These are phyloP conservation scores for Therioaphis trifolii DNA, from an alignment of 2,888 invertebrate genomes.

Conservation along the genomic window DNA sequence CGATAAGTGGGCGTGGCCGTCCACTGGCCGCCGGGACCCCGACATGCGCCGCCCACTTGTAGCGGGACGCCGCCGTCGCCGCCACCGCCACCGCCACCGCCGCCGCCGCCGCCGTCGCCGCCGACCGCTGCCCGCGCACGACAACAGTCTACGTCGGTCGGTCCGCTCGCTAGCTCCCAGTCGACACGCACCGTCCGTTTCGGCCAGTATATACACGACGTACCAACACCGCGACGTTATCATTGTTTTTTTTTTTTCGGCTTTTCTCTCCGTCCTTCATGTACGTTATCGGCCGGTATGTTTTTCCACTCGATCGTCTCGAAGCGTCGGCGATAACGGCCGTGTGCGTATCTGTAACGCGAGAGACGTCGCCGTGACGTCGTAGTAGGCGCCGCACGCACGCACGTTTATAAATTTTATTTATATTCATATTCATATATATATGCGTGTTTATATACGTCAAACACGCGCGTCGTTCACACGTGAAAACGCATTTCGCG, in stretches of 20 bases:
- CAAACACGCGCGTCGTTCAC: too few relatives aligned
- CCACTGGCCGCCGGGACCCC: conserved; percentile 53
- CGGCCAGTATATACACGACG: conserved; percentile 10
- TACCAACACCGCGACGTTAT: background rate
- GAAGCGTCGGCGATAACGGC: too few relatives aligned
- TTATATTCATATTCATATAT: too few relatives aligned
- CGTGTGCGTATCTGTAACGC: too few relatives aligned
- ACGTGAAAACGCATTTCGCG: too few relatives aligned
- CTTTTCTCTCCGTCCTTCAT: background rate
- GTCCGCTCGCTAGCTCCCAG: conserved; percentile 33
- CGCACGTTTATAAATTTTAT: too few relatives aligned
- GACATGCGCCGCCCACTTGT: conserved; percentile 57
- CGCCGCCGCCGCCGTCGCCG: too few relatives aligned
- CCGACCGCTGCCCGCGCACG: background rate
- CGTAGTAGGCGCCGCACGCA: too few relatives aligned
- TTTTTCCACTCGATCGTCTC: background rate
- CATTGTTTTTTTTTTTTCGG: background rate
- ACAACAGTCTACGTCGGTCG: conserved; percentile 7
- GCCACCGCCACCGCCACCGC: too few relatives aligned
- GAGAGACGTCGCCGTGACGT: too few relatives aligned
- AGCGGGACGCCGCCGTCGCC: conserved; percentile 30
- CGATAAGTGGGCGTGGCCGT: conserved; percentile 54
- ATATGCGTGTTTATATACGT: too few relatives aligned
- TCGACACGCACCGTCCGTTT: conserved; percentile 44
- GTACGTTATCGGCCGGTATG: background rate